Conservation (phyloP, 2,797 vertebrate genomes). For the Pelobates cultripes region DNA sequence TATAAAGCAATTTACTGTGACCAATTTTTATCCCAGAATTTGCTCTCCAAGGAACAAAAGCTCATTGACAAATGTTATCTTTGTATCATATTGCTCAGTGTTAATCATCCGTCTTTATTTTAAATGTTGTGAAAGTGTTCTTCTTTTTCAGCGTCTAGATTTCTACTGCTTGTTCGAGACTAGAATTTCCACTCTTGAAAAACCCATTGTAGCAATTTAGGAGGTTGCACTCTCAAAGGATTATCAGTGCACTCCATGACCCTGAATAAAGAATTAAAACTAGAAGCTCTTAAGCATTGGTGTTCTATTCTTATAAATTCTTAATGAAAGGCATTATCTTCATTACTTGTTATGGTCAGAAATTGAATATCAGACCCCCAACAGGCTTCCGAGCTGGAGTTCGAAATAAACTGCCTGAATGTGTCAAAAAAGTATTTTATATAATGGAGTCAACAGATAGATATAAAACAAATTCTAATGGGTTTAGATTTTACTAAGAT, state of each 20-base stretch:
- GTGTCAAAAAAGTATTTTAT: not conserved
- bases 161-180: conserved; percentile 9
- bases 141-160: not conserved
- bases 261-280: conserved; percentile 30
- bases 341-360: conserved; percentile 21
- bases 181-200: conserved; percentile 14
- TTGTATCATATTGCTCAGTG: too few relatives aligned
- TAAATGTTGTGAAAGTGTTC: not conserved
- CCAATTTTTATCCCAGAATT: too few relatives aligned
- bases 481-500: too few relatives aligned
- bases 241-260: conserved; percentile 15
- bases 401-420: not conserved
- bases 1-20: too few relatives aligned
- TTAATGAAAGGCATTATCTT: conserved; percentile 50
- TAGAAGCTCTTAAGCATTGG: conserved; percentile 27
- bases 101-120: not conserved
- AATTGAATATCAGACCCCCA: conserved; percentile 19
- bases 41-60: too few relatives aligned
- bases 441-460: not conserved
- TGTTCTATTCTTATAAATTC: conserved; percentile 35
- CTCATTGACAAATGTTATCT: not conserved
- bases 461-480: not conserved
- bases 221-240: conserved; percentile 36
- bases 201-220: conserved; percentile 9
- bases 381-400: conserved; percentile 15